Base-by-base conservation (phyloP, 2,888 invertebrate genomes). In the Unio delphinus region DNA sequence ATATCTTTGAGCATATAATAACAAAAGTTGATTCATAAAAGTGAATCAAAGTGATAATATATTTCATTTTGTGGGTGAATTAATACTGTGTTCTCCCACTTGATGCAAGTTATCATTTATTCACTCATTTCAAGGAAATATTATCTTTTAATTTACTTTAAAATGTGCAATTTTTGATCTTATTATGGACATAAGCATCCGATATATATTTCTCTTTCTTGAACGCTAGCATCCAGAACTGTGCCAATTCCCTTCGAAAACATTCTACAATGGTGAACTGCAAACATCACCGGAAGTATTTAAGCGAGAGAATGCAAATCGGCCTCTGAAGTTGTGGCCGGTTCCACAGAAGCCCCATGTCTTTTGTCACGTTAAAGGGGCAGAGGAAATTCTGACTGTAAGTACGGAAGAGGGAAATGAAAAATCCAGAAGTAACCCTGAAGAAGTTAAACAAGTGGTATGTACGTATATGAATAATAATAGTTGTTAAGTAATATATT, bases 321-420 rank as follows among this genome's bases (percentile, higher is more conserved):
- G 68, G 7, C 11, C 45, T 45, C 56, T 72, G 45, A 34, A 30
- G 20, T 28, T 72, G 26, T 65, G 62, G 56, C 55, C 20, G 55
- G 23, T n/a, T 15, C 59, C 54, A 3, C 30, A 54, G 5, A 55
- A 55, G n/a, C 84, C 83, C 3, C 78, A 84, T 64, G 74, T 83
- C 11, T 83, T 87, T 57, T 75, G 81, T 3, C 82, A 87, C 67
- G 76, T 86, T 8, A 80, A 80, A 34, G 87, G 87, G 0, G 74
- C 76, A 28, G 87, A 87, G 67, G 75, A 80, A 66, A 65, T 74
- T 8, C 73, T 83, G 26, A 78, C 80, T 17, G 86, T 85, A 20
- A 72, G 80, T 15, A 83, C 86, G 7, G 83, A 80, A 20, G 84
- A 85, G 7, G 87, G 85, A 30, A 83, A 83, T 65, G 84, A 84